phyloP scores from a whole-genome alignment of 1,140 invertebrate genomes.

The Diploscapter pachys region DNA sequence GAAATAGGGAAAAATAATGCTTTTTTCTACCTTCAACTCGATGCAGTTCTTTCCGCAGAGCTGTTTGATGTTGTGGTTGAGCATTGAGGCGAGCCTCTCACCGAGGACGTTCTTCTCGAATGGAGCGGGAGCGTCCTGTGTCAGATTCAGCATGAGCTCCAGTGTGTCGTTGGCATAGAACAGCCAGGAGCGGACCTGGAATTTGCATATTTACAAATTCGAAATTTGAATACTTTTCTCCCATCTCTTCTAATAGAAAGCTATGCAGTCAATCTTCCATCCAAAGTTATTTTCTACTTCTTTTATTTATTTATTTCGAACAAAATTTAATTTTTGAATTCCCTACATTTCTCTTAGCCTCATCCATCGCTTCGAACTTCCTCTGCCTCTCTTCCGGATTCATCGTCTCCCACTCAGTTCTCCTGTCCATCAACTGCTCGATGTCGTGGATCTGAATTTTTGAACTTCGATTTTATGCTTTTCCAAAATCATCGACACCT shows the following conservation, averaged over 20 bases:
- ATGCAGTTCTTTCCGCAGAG: slow-evolving; percentile 95
- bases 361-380: slow-evolving; percentile 66
- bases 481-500: slow-evolving; percentile 87
- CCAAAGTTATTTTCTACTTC: no score
- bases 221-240: no score
- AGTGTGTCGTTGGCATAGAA: slow-evolving; percentile 91
- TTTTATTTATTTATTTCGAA: background rate
- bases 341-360: slow-evolving; percentile 74
- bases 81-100: slow-evolving; percentile 88
- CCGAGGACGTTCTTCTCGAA: slow-evolving; percentile 81
- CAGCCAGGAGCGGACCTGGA: slow-evolving; percentile 72
- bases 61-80: slow-evolving; percentile 87
- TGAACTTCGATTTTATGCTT: slow-evolving; percentile 60
- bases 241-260: no score
- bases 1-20: background rate
- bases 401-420: slow-evolving; percentile 37
- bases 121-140: slow-evolving; percentile 85
- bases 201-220: background rate
- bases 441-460: slow-evolving; percentile 11
- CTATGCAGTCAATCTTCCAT: no score
- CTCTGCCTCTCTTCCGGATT: slow-evolving; percentile 43
- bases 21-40: slow-evolving; percentile 80
- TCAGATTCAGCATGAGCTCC: slow-evolving; percentile 95
- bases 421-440: slow-evolving; percentile 5
- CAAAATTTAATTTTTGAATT: slow-evolving; percentile 78